A percentile compares a stretch with the other conserved stretches of the same genome.
phyloP scores from a whole-genome alignment of 2,113 vertebrate species.

The Guaruba guarouba region DNA sequence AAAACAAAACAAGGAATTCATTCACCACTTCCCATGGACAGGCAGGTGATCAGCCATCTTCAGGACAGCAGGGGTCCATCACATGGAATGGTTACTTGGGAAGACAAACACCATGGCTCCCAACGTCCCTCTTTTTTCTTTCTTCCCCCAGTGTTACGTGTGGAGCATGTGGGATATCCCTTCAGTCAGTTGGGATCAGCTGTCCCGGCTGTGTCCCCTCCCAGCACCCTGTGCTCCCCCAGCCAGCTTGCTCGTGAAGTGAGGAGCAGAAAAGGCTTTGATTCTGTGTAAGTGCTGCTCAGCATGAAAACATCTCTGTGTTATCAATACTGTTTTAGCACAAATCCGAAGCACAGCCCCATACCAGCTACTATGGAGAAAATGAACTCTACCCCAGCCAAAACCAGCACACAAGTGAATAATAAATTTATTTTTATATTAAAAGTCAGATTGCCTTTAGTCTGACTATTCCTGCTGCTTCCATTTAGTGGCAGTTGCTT shows the following conservation, averaged over 20 bases:
- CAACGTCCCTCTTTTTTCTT: background rate
- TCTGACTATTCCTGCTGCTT: slow-evolving; percentile 1
- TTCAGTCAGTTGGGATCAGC: background rate
- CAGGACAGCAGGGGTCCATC: background rate
- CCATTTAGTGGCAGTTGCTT: slow-evolving; percentile 9
- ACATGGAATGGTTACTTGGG: background rate
- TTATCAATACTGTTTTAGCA: background rate
- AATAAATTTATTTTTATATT: background rate
- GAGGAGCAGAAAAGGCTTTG: background rate
- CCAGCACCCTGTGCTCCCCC: background rate
- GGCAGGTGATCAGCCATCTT: background rate
- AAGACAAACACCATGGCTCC: background rate
- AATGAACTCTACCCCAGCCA: background rate
- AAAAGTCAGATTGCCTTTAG: slow-evolving; percentile 4
- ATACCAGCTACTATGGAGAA: background rate
- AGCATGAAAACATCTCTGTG: background rate
- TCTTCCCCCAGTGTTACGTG: background rate
- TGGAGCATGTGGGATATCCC: background rate
- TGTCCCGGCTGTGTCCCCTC: background rate
- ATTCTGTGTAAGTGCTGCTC: background rate
- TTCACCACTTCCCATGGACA: background rate
- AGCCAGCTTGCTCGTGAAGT: background rate
- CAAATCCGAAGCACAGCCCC: background rate
- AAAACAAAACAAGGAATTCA: background rate
- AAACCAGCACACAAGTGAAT: background rate